Conservation (phyloP, 2,797 vertebrate genomes). For the Decapterus maruadsi region DNA sequence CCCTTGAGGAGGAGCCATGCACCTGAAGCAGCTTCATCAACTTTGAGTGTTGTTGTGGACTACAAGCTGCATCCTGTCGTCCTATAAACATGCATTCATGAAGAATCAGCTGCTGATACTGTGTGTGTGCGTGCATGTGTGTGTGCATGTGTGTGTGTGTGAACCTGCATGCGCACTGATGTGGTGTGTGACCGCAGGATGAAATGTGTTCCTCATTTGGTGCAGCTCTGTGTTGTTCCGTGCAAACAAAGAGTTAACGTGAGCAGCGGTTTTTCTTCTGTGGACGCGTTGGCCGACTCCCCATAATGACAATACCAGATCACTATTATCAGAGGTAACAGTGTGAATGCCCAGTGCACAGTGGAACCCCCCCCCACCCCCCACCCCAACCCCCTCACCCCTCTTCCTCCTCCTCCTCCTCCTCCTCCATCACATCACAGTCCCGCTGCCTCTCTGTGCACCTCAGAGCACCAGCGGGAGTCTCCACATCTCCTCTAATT, state of each 20-base stretch:
- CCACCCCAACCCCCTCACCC: not conserved
- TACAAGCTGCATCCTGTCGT: not conserved
- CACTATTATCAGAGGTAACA: conserved; percentile 86
- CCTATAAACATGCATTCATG: not conserved
- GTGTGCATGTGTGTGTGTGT: conserved; percentile 4
- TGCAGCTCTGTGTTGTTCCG: conserved; percentile 7
- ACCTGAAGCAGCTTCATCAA: too few relatives aligned
- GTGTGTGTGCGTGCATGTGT: conserved; percentile 1
- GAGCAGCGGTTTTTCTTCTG: conserved; percentile 58
- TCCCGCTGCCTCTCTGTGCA: not conserved
- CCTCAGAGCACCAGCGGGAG: conserved; percentile 45
- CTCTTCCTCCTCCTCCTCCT: not conserved
- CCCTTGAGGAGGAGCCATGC: too few relatives aligned
- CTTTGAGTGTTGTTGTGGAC: not conserved
- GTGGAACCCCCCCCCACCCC: conserved; percentile 36
- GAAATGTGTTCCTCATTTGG: conserved; percentile 48
- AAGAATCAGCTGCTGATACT: conserved; percentile 5
- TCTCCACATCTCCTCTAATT: conserved; percentile 66
- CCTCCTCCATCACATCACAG: conserved; percentile 3
- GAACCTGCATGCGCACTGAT: conserved; percentile 24
- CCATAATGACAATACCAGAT: conserved; percentile 91
- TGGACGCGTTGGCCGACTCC: conserved; percentile 82
- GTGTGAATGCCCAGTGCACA: conserved; percentile 76
- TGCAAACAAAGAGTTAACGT: conserved; percentile 62
- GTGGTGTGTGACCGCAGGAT: conserved; percentile 27